Evolutionary conservation across 2,113 vertebrate species (phyloP).

Genomic region (Hucho hucho): DNA sequence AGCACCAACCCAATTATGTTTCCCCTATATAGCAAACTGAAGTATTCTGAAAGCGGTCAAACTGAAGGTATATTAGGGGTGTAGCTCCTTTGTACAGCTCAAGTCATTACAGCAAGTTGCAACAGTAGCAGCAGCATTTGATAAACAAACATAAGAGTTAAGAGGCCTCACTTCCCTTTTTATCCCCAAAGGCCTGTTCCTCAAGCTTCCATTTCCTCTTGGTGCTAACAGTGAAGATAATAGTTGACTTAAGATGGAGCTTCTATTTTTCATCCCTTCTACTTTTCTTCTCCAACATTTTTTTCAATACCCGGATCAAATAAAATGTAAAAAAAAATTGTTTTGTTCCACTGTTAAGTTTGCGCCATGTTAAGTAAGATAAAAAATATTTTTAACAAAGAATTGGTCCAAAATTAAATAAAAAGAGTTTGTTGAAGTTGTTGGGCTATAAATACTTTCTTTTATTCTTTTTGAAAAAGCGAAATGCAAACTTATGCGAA

Average conservation of each 20-base stretch:
- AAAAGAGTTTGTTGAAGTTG: not conserved
- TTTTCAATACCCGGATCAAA: not conserved
- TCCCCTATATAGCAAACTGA: not conserved
- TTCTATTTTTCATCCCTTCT: not conserved
- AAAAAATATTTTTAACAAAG: not conserved
- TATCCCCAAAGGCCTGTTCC: constrained; percentile 10
- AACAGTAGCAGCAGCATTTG: constrained; percentile 18
- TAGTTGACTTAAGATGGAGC: not conserved
- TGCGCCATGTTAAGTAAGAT: not conserved
- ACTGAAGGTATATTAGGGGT: not conserved
- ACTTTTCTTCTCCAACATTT: too few relatives aligned
- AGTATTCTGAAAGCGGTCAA: not conserved
- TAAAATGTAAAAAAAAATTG: too few relatives aligned
- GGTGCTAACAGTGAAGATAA: not conserved
- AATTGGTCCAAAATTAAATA: not conserved
- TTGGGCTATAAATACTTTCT: too few relatives aligned
- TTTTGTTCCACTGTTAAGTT: not conserved
- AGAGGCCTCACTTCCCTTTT: constrained; percentile 8
- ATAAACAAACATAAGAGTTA: not conserved
- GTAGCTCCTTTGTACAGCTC: not conserved
- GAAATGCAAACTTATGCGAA: not conserved
- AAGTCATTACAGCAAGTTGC: not conserved
- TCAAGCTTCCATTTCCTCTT: constrained; percentile 1
- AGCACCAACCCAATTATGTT: too few relatives aligned
- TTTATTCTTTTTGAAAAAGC: not conserved